Base-by-base conservation (phyloP, 1,140 invertebrate species). In the Drosophila lowei region DNA sequence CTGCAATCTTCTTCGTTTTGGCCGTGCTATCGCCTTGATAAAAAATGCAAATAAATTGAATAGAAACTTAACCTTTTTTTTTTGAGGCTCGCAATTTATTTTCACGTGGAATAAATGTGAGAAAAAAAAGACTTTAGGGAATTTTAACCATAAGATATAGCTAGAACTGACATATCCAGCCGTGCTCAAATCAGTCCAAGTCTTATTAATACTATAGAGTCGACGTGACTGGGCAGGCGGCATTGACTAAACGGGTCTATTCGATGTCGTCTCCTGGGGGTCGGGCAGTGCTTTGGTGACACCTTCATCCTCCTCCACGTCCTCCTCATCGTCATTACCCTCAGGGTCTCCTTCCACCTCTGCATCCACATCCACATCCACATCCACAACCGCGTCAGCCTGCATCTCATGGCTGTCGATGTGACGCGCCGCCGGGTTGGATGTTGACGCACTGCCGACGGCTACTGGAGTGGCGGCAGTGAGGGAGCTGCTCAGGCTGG, bases 331-430 rank as follows among this genome's bases (percentile, higher is more conserved):
- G 3, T 56, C 50, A 38, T 30, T 34, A 11, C 41, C 61, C 16
- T 58, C 72, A 30, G 57, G 52, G 1, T 42, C 46, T 23, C 54
- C 15, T n/a, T 61, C 56, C 18, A 34, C 28, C 8, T 75, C 52
- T 2, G 50, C 56, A 6, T 52, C 75, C n/a, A 30, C 23, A 8
- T 61, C 60, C n/a, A 30, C 23, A 8, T 61, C 60, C 8, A 7
- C 2, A 0, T 67, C 44, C 8, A 7, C 5, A 0, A 60, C 44
- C 1, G 57, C 52, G 6, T 59, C 80, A 15, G 65, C 44, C 18
- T 73, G 66, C 34, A 64, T 4, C 2, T 83, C 75, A 6, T 68
- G 55, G 28, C 53, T 47, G 8, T 86, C 83, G 7, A 86, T 88
- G 62, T 88, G 63, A 15, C 83, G 83, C 7, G 83, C 83, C 63